Evolutionary conservation across 2,113 vertebrate species (phyloP).

Genomic region (Nanorana parkeri): DNA sequence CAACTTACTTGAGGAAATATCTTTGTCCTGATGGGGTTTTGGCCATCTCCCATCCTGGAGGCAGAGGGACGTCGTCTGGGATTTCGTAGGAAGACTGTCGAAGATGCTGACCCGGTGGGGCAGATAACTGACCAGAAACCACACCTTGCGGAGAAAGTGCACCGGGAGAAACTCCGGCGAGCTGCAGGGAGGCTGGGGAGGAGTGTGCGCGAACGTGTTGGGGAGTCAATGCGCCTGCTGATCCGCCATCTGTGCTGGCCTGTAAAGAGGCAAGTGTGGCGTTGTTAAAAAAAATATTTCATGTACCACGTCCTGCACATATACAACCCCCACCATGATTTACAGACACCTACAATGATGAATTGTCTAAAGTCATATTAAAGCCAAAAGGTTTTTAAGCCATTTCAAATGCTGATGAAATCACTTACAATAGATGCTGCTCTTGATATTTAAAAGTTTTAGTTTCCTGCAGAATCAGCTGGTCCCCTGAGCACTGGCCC

Average conservation of each 20-base stretch:
- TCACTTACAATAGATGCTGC: no score
- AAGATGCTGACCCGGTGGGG: slow-evolving; percentile 85
- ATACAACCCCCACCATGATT: no score
- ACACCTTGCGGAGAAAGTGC: slow-evolving; percentile 78
- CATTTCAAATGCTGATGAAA: no score
- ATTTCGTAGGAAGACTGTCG: slow-evolving; percentile 98
- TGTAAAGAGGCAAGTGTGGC: slow-evolving; percentile 63
- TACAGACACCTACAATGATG: no score
- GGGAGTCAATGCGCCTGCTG: slow-evolving; percentile 85
- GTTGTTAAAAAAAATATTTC: slow-evolving; percentile 14
- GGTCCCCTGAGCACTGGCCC: no score
- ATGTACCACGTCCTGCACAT: no score
- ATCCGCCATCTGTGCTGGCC: slow-evolving; percentile 94
- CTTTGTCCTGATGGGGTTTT: slow-evolving; percentile 96
- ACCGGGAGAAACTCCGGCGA: slow-evolving; percentile 85
- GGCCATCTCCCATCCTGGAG: slow-evolving; percentile 98
- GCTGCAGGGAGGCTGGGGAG: slow-evolving; percentile 92
- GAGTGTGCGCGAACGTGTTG: slow-evolving; percentile 96
- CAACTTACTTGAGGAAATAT: slow-evolving; percentile 98
- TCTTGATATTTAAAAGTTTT: no score
- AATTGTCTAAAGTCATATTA: no score
- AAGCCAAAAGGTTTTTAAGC: no score
- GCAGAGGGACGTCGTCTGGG: slow-evolving; percentile 92
- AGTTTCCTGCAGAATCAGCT: no score
- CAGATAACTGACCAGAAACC: slow-evolving; percentile 72